Evolutionary conservation across 2,888 invertebrate species (phyloP).

Genomic region (Agelastica alni): DNA sequence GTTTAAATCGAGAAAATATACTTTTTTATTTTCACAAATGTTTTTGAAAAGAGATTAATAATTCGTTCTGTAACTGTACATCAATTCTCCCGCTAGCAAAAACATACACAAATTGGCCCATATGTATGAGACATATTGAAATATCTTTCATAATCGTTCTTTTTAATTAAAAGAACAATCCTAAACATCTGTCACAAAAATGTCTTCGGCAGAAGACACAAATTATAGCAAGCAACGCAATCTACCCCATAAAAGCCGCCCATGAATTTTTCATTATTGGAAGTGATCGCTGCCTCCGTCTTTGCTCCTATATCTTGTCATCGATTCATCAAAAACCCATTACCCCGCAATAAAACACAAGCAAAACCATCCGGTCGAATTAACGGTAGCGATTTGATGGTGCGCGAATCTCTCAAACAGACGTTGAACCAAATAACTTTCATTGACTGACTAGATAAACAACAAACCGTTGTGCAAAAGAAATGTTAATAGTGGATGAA

Average conservation of each 20-base stretch:
- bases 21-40: too few relatives aligned
- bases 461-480: too few relatives aligned
- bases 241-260: conserved; percentile 16
- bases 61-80: too few relatives aligned
- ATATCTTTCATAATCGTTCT: not conserved
- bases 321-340: conserved; percentile 31
- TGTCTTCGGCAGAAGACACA: conserved; percentile 5
- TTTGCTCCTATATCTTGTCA: conserved; percentile 24
- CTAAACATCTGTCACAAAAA: not conserved
- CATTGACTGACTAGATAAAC: not conserved
- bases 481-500: too few relatives aligned
- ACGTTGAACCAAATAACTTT: conserved; percentile 24
- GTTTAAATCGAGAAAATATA: too few relatives aligned
- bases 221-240: conserved; percentile 3
- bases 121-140: too few relatives aligned
- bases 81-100: too few relatives aligned
- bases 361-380: conserved; percentile 31
- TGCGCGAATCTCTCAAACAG: conserved; percentile 29
- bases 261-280: conserved; percentile 23
- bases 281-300: conserved; percentile 18
- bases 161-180: not conserved
- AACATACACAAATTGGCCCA: too few relatives aligned
- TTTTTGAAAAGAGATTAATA: too few relatives aligned
- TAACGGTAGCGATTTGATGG: conserved; percentile 30
- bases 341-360: conserved; percentile 26